Conservation (phyloP, 35 echinoderm and acorn worm species). For the Antedon bifida region DNA sequence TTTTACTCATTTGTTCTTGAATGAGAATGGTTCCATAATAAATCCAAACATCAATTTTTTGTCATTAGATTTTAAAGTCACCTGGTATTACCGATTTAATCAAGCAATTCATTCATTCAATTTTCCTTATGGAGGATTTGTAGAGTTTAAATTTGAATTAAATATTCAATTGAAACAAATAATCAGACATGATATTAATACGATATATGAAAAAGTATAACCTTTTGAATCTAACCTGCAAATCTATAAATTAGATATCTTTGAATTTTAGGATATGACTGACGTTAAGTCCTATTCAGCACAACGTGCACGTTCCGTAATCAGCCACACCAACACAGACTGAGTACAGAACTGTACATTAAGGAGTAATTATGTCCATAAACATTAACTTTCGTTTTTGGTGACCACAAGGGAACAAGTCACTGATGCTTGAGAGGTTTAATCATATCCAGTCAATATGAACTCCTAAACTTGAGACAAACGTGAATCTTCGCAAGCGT, state of each 20-base stretch:
- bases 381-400: slow-evolving; percentile 2
- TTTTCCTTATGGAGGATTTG: too few species aligned
- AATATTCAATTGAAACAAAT: too few species aligned
- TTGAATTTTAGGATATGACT: neutral
- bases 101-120: too few species aligned
- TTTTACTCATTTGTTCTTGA: too few species aligned
- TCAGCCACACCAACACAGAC: neutral
- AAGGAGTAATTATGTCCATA: neutral
- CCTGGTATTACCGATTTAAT: too few species aligned
- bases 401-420: neutral
- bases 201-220: neutral
- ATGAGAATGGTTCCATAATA: too few species aligned
- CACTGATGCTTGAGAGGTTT: neutral
- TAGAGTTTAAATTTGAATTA: too few species aligned
- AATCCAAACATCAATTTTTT: too few species aligned
- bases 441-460: neutral
- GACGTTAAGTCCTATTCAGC: neutral
- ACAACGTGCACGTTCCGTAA: neutral
- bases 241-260: neutral
- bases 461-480: neutral
- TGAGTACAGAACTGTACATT: neutral
- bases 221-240: neutral
- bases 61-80: too few species aligned
- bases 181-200: too few species aligned
- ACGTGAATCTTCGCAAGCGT: neutral